These are phyloP conservation scores for Zonitis immaculata DNA, from an alignment of 2,888 invertebrate species.

Conservation along the genomic window DNA sequence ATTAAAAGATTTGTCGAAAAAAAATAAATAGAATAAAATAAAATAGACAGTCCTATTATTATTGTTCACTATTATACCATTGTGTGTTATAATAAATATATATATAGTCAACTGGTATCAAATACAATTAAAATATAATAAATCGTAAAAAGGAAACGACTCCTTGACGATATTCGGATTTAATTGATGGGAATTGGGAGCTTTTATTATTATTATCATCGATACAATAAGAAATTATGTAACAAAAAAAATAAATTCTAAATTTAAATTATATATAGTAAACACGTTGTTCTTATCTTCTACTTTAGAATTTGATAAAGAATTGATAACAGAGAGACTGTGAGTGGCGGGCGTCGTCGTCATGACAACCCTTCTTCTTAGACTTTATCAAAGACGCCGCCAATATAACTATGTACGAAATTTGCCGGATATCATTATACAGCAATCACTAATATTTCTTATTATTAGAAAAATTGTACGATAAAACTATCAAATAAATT, in stretches of 20 bases:
- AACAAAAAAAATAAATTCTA: too few species aligned
- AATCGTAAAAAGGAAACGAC: conserved; percentile 37
- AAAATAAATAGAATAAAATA: conserved; percentile 3
- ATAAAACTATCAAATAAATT: too few species aligned
- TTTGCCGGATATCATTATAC: conserved; percentile 21
- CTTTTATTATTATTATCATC: too few species aligned
- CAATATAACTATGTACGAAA: conserved; percentile 10
- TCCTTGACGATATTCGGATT: conserved; percentile 31
- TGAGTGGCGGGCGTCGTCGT: conserved; percentile 31
- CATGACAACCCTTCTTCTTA: conserved; percentile 25
- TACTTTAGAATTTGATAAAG: too few species aligned
- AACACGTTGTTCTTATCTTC: too few species aligned
- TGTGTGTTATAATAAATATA: too few species aligned
- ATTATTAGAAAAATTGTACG: too few species aligned
- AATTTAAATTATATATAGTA: too few species aligned
- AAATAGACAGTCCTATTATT: neutral
- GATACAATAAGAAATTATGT: too few species aligned
- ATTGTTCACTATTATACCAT: conserved; percentile 10
- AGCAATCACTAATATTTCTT: neutral
- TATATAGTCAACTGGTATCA: conserved; percentile 16
- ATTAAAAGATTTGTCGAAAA: conserved; percentile 1
- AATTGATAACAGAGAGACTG: conserved; percentile 13
- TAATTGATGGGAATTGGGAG: conserved; percentile 12
- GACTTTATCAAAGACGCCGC: conserved; percentile 30
- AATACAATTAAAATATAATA: conserved; percentile 31